phyloP scores from a whole-genome alignment of 2,888 invertebrate genomes.

The Allygus modestus region DNA sequence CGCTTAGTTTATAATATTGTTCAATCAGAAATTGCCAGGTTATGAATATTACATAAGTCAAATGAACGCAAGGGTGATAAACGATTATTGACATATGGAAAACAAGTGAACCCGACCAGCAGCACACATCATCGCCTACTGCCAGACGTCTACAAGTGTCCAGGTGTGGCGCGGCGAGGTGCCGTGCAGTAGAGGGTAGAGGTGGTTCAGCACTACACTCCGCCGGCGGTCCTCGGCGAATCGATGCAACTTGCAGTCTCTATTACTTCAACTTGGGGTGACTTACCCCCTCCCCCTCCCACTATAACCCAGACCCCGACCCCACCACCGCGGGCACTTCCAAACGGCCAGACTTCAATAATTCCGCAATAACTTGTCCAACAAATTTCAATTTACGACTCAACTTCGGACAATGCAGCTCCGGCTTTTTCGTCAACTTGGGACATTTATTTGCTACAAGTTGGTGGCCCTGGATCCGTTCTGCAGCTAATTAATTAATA shows the following conservation, averaged over 20 bases:
- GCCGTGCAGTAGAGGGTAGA: neutral
- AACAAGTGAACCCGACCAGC: too few relatives aligned
- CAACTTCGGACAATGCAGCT: conserved; percentile 62
- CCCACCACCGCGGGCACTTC: conserved; percentile 46
- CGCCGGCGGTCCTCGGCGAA: neutral
- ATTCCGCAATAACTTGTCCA: conserved; percentile 61
- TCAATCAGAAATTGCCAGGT: too few relatives aligned
- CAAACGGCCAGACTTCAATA: conserved; percentile 62
- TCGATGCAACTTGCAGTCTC: conserved; percentile 58
- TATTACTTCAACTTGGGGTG: conserved; percentile 50
- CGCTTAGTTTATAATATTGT: too few relatives aligned
- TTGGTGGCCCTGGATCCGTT: conserved; percentile 51
- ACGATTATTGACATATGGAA: too few relatives aligned
- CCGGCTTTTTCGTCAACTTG: conserved; percentile 61
- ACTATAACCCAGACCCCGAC: neutral
- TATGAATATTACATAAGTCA: too few relatives aligned
- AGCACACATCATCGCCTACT: too few relatives aligned
- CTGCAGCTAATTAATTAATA: conserved; percentile 56
- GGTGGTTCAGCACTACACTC: neutral
- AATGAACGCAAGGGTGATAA: too few relatives aligned
- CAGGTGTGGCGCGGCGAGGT: neutral
- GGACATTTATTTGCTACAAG: conserved; percentile 61
- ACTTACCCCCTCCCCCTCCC: conserved; percentile 12
- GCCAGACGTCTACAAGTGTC: too few relatives aligned
- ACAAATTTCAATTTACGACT: conserved; percentile 63